These are phyloP conservation scores for Gymnoscelis rufifasciata DNA, from an alignment of 2,888 invertebrate species.

Conservation along the genomic window DNA sequence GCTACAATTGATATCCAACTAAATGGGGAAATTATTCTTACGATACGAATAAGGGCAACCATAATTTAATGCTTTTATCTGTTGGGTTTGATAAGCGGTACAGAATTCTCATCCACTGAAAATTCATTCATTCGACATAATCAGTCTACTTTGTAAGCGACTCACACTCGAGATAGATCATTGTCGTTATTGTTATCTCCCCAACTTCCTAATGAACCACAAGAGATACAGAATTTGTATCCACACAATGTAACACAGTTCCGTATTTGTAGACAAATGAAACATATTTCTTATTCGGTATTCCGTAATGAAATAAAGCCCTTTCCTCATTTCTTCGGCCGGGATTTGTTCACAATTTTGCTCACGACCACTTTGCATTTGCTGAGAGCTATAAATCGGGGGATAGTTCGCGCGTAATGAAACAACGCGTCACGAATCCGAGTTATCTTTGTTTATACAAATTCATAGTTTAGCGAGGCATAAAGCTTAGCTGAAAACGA, in stretches of 20 bases:
- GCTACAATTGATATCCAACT: no score
- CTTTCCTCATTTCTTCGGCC: constrained; percentile 46
- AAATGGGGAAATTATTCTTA: no score
- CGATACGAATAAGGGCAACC: no score
- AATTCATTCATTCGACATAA: constrained; percentile 21
- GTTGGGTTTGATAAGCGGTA: no score
- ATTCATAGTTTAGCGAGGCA: constrained; percentile 29
- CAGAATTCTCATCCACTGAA: constrained; percentile 11
- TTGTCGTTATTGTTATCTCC: constrained; percentile 11
- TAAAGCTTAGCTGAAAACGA: constrained; percentile 23
- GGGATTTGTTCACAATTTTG: constrained; percentile 57
- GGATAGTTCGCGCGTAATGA: constrained; percentile 54
- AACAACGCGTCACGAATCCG: constrained; percentile 55
- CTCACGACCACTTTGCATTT: constrained; percentile 52
- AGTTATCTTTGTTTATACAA: constrained; percentile 45
- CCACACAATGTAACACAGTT: constrained; percentile 10
- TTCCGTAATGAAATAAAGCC: constrained; percentile 50
- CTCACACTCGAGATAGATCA: constrained; percentile 19
- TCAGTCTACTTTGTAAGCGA: constrained; percentile 19
- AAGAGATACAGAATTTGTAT: not conserved
- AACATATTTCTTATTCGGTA: constrained; percentile 45
- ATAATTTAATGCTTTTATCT: no score
- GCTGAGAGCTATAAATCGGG: constrained; percentile 51
- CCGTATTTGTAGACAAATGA: constrained; percentile 32
- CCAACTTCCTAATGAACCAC: constrained; percentile 1